Evolutionary conservation across 2,888 invertebrate species (phyloP), one percentile per base, ranked within the genome.

Genomic region (Meta bourneti): DNA sequence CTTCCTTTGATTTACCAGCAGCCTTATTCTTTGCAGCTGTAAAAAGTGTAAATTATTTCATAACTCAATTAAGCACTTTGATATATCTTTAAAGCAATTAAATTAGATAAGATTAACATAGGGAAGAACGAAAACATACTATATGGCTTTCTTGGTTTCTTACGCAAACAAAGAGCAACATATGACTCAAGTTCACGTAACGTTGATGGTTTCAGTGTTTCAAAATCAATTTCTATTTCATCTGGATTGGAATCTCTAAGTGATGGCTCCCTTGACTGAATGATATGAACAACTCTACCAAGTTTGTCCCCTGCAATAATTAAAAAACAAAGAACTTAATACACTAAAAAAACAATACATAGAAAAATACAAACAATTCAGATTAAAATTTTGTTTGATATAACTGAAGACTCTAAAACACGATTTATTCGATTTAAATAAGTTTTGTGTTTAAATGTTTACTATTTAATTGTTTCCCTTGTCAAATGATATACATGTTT

Each of bases 221-320:
- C 99, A 95, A 99, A 99, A 96, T 99, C 99, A 94, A 99, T 99
- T 96, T 99, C 99, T 94, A 99, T 99, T 96, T 99, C 99, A 95
- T 99, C 99, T 49, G 99, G 99, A 96, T 99, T 99, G 52, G 99
- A 99, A 95, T 99, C 99, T 95, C 99, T 96, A 94, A 99, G 96
- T 93, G 98, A 98, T 93, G 99, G 99, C 95, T 99, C 99, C 94
- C 99, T 96, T 94, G 98, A 98, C 95, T 99, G 99, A 95, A 99
- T 99, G 94, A 99, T 99, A 95, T 99, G 98, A 94, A 99, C 99
- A 94, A 99, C 99, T 94, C 98, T 97, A 93, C 99, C 99, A 94
- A 99, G 96, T 96, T 99, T 99, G 95, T 99, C 99, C 95, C 99
- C 99, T 98, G 95, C 5, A 94, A 93, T 90, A 34, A 54, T 51